Base-by-base conservation (phyloP, 2,113 vertebrate genomes). In the Sclerurus mexicanus region DNA sequence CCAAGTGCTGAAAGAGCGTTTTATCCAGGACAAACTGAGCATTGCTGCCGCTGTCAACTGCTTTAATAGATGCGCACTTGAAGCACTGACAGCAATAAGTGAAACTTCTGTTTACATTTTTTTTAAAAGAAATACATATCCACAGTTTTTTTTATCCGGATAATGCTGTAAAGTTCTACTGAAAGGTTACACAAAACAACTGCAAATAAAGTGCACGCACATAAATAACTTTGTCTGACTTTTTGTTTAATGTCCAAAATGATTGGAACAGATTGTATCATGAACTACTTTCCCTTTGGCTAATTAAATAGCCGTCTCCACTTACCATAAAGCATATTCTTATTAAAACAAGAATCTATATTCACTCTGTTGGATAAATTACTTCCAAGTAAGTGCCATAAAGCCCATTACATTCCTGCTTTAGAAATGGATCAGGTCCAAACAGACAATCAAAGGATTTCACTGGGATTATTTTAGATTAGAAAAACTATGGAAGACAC, bases 361-460 rank as follows among this genome's bases (percentile, higher is more conserved):
- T 98, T 98, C 98, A 98, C 98, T 98, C 98, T 96, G 93, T 95
- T 98, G 99, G 98, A 99, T 98, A 99, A 99, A 99, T 98, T 98
- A 98, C 98, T 98, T 98, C 96, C 98, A 98, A 98, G 98, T 98
- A 98, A 99, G 98, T 99, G 99, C 99, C 98, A 99, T 98, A 98
- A 98, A 99, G 98, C 98, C 99, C 99, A 99, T 99, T 99, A 99
- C 98, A 98, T 97, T 96, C 97, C 97, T 99, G 98, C 98, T 99
- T 98, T 98, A 98, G 97, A 98, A 98, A 99, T 99, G 99, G 99
- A 99, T 98, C 97, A 71, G 95, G 97, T 99, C 99, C 99, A 99
- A 99, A 99, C 98, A 98, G 98, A 99, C 99, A 99, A 99, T 99
- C 99, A 99, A 99, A 99, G 98, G 98, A 99, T 99, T 99, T 99